These are phyloP conservation scores for Holothuria scabra DNA, from an alignment of 53 echinoderm and acorn worm genomes.

Conservation along the genomic window DNA sequence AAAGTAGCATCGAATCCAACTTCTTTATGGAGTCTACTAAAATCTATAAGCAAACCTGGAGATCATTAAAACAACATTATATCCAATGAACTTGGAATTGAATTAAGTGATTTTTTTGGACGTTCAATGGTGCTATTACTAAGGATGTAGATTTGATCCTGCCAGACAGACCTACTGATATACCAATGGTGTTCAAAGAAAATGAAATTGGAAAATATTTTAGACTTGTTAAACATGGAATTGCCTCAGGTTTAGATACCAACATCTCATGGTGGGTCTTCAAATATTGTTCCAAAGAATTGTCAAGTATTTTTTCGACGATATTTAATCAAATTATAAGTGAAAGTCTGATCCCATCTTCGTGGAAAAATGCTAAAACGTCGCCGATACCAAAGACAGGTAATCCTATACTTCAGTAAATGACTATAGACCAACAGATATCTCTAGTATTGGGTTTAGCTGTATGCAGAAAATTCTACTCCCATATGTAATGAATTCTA, in stretches of 20 bases:
- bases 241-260: constrained; percentile 6
- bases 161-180: constrained; percentile 1
- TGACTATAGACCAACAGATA: constrained; percentile 21
- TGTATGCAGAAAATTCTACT: constrained; percentile 24
- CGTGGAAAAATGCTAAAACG: not conserved
- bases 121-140: constrained; percentile 5
- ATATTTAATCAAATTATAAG: not conserved
- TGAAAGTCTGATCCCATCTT: not conserved
- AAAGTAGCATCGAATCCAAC: not conserved
- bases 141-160: constrained; percentile 16
- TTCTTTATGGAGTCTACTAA: not conserved
- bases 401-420: constrained; percentile 14
- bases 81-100: constrained; percentile 27
- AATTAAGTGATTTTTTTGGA: constrained; percentile 2
- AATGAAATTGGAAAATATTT: not conserved
- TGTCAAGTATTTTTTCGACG: not conserved
- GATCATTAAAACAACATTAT: constrained; percentile 1
- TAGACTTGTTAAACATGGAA: not conserved
- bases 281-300: not conserved
- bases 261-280: not conserved
- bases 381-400: too few relatives aligned
- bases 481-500: constrained; percentile 14
- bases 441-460: constrained; percentile 8
- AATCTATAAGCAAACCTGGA: not conserved
- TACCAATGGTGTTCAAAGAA: not conserved